Evolutionary conservation across 2,113 vertebrate species (phyloP).

Genomic region (Scophthalmus maximus): DNA sequence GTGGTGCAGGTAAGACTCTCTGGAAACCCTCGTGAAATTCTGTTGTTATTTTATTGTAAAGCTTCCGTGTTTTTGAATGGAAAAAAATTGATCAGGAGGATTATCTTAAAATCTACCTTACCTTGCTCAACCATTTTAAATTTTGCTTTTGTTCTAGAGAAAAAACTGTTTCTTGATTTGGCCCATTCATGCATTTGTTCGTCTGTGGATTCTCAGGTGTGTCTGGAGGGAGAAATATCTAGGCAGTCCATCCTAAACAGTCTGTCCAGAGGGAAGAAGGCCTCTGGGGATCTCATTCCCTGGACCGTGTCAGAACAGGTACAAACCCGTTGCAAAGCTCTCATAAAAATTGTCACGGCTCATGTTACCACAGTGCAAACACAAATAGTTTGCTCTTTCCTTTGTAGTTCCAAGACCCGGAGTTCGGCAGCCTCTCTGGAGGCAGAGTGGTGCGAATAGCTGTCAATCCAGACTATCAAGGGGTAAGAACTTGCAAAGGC

Average conservation of each 20-base stretch:
- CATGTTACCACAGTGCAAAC: not conserved
- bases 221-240: slow-evolving; percentile 97
- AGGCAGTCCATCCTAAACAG: slow-evolving; percentile 94
- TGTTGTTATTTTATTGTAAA: too few relatives aligned
- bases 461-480: slow-evolving; percentile 97
- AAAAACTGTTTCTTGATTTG: too few relatives aligned
- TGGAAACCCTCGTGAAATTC: not conserved
- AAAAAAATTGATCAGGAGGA: not conserved
- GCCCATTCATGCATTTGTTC: not conserved
- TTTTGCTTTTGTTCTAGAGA: too few relatives aligned
- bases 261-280: slow-evolving; percentile 95
- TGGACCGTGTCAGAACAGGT: slow-evolving; percentile 99
- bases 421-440: slow-evolving; percentile 93
- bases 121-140: too few relatives aligned
- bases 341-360: not conserved
- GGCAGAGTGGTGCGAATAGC: slow-evolving; percentile 94
- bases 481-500: slow-evolving; percentile 81
- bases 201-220: slow-evolving; percentile 83
- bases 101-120: too few relatives aligned
- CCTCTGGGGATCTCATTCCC: slow-evolving; percentile 96
- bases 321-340: not conserved
- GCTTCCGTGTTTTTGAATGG: not conserved
- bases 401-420: slow-evolving; percentile 93
- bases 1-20: slow-evolving; percentile 89
- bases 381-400: not conserved